A percentile compares a stretch with the other conserved stretches of the same genome.
phyloP scores from a whole-genome alignment of 2,113 vertebrate species.

The Spilogale gracilis region DNA sequence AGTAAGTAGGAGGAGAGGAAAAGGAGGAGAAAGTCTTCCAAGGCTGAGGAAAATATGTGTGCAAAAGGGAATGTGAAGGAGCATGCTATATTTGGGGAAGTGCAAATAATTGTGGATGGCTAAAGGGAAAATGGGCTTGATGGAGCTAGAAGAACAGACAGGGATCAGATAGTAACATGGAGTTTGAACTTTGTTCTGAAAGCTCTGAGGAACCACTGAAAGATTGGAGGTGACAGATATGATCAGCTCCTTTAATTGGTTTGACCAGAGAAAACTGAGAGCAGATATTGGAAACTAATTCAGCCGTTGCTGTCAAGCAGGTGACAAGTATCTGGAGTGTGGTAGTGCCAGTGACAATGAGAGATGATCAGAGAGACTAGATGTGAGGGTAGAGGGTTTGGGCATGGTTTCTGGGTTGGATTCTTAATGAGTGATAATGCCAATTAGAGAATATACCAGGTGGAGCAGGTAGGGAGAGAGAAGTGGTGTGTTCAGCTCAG shows the following conservation, averaged over 20 bases:
- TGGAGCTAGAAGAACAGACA: neutral
- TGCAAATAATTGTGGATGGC: neutral
- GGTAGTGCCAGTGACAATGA: neutral
- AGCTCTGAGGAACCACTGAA: neutral
- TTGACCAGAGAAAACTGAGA: neutral
- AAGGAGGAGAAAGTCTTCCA: neutral
- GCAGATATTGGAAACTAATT: neutral
- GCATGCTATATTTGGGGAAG: neutral
- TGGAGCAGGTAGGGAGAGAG: neutral
- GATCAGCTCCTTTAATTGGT: neutral
- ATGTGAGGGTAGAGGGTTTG: neutral
- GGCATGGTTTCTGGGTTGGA: neutral
- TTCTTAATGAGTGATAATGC: neutral
- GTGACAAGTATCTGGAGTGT: neutral
- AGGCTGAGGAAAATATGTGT: neutral
- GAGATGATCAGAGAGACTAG: neutral
- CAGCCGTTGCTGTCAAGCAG: neutral
- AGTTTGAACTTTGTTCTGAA: conserved; percentile 5
- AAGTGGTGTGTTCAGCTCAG: neutral
- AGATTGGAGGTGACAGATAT: neutral
- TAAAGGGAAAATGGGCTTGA: neutral
- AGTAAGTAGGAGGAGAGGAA: neutral
- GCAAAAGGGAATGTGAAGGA: neutral
- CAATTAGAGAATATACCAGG: neutral
- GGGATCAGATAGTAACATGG: neutral